Base-by-base conservation (phyloP, 1,140 invertebrate genomes). In the Harlomillsia oculata region DNA sequence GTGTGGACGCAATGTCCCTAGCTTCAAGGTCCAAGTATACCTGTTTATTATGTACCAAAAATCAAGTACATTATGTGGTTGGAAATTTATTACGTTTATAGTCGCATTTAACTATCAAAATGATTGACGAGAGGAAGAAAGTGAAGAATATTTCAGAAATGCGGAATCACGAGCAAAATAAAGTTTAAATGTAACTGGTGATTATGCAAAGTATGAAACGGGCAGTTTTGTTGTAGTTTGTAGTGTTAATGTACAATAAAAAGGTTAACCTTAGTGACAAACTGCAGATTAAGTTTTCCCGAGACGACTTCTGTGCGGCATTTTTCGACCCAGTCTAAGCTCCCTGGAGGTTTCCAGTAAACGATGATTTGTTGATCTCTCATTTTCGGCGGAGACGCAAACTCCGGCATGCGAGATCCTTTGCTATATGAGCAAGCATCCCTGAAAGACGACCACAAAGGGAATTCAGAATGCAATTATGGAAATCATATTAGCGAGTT, bases 311-410 rank as follows among this genome's bases (percentile, higher is more conserved):
- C 48, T 14, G 48, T 50, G 11, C 34, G 36, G 28, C 48, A 50
- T 50, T 21, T 0, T 18, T 50, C 48, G 28, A 50, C 21, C 30
- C 34, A 36, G n/a, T 39, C 23, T 21, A 34, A 23, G 2, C 32
- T 26, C 5, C 48, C 48, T 23, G 48, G 48, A 23, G 48, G 48
- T n/a, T 50, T 39, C 48, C 48, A 50, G 14, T 50, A 50, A 0
- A 30, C 18, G 11, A 39, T 39, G 2, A 50, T 39, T 23, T 50
- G 48, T 37, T 39, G 30, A 16, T 50, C 34, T 6, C 28, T 25
- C 6, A n/a, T 4, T 50, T 50, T 50, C 3, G 34, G 34, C 28
- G 32, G 26, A 2, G 48, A 25, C 23, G n/a, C 39, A 16, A 50
- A 36, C 9, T 50, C 34, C 14, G 28, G 16, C 14, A 26, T 50